Base-by-base conservation (phyloP, 1,140 invertebrate genomes). In the Sycophila sp. region DNA sequence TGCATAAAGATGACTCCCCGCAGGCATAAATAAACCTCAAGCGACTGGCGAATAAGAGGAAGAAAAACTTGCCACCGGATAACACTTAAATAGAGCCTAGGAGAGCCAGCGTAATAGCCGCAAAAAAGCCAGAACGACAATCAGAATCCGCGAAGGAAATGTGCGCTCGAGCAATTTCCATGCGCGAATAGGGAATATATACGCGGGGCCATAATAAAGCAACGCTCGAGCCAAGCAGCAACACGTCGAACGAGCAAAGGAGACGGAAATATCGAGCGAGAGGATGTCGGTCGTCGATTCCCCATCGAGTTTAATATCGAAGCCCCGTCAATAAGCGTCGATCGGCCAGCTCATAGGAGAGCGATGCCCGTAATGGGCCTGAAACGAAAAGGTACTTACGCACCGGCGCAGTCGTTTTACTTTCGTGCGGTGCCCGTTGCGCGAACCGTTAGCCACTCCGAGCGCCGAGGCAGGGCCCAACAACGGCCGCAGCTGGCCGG, bases 361-460 rank as follows among this genome's bases (percentile, higher is more conserved):
- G 13, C 58, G 45, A 63, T 62, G 34, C 58, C 36, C 36, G 59
- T 70, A 70, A 70, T 70, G 62, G 60, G 19, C 38, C 32, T 15
- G 38, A 64, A 70, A 70, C 60, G 67, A 71, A 70, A 63, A 72
- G 72, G 30, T 71, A 71, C 63, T 58, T 70, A 73, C 42, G 58
- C 55, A 26, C 63, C 36, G 63, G 34, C 40, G 10, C 26, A 53
- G 68, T 70, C 60, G 59, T 70, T 70, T 70, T 70, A 70, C 68
- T 70, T 70, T 70, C 62, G 62, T 42, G 11, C 19, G 36, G 60
- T 56, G 19, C 11, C 63, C 49, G 76, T 73, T 73, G 67, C 55
- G 56, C 62, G 72, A 73, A 76, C 76, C 49, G 73, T 78, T 73
- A 71, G 62, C 28, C 17, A 56, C 28, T 55, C 58, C 26, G n/a